A percentile compares a stretch with the other conserved stretches of the same genome.
Evolutionary conservation across 2,797 vertebrate species (phyloP).

Genomic region (Myoxocephalus aenaeus): DNA sequence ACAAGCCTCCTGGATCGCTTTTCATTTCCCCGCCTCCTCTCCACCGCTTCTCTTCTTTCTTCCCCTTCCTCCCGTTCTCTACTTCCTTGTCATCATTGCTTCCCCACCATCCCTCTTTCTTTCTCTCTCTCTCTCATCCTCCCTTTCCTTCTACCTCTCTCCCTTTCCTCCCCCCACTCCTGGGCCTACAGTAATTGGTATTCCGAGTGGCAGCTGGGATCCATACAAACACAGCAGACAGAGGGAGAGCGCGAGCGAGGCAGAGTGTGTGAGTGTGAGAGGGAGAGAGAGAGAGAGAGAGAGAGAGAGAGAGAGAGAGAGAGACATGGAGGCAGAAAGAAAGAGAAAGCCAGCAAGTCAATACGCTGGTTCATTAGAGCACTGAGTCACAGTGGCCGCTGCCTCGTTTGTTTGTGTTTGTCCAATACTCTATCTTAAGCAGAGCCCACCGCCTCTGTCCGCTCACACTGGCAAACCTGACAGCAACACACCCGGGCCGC

Average conservation of each 20-base stretch:
- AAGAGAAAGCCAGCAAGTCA: constrained; percentile 85
- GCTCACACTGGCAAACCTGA: constrained; percentile 79
- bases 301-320: constrained; percentile 58
- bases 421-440: constrained; percentile 88
- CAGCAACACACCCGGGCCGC: constrained; percentile 73
- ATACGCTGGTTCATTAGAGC: constrained; percentile 90
- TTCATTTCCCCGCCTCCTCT: constrained; percentile 18
- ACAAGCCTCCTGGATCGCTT: constrained; percentile 44
- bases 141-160: constrained; percentile 32
- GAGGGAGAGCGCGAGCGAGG: constrained; percentile 66
- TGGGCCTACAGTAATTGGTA: constrained; percentile 87
- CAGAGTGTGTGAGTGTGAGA: constrained; percentile 51
- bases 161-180: constrained; percentile 70
- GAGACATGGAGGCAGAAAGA: constrained; percentile 69
- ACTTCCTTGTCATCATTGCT: constrained; percentile 9
- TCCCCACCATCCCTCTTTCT: constrained; percentile 30
- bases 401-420: constrained; percentile 90
- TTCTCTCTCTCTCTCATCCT: constrained; percentile 11
- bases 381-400: constrained; percentile 87
- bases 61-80: constrained; percentile 24
- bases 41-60: constrained; percentile 15
- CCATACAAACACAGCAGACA: constrained; percentile 85
- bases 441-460: constrained; percentile 80
- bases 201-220: constrained; percentile 88
- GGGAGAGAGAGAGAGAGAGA: constrained; percentile 47